Conservation (phyloP, 2,797 vertebrate genomes). For the Adelosebastes latens region DNA sequence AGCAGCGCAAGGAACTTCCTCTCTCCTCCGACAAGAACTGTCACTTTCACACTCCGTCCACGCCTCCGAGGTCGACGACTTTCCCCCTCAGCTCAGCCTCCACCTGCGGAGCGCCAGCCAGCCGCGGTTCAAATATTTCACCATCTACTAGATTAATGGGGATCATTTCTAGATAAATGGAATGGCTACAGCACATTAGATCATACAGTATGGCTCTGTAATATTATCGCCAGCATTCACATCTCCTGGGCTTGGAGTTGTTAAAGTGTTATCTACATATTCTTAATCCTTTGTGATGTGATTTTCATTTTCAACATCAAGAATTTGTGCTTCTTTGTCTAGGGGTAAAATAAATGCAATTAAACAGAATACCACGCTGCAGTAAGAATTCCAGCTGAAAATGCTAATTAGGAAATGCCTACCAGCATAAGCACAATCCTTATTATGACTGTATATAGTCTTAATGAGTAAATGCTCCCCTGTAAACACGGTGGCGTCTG, state of each 20-base stretch:
- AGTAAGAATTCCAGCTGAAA: constrained; percentile 1
- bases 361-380: background rate
- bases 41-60: constrained; percentile 4
- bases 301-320: background rate
- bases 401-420: background rate
- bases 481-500: background rate
- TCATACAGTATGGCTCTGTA: background rate
- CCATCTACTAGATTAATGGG: background rate
- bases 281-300: background rate
- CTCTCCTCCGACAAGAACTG: constrained; percentile 1
- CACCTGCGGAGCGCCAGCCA: constrained; percentile 2
- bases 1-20: background rate
- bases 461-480: background rate
- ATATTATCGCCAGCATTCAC: background rate
- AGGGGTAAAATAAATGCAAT: background rate
- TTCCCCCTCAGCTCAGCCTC: background rate
- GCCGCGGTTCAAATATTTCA: constrained; percentile 10
- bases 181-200: background rate
- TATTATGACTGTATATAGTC: background rate
- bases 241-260: background rate
- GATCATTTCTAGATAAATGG: background rate
- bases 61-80: background rate
- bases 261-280: background rate
- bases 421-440: background rate
- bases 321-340: background rate